Percentiles rank a stretch among this genome's conserved stretches.
Conservation (phyloP, 1,140 invertebrate species). For the Tetragonula clypearis region DNA sequence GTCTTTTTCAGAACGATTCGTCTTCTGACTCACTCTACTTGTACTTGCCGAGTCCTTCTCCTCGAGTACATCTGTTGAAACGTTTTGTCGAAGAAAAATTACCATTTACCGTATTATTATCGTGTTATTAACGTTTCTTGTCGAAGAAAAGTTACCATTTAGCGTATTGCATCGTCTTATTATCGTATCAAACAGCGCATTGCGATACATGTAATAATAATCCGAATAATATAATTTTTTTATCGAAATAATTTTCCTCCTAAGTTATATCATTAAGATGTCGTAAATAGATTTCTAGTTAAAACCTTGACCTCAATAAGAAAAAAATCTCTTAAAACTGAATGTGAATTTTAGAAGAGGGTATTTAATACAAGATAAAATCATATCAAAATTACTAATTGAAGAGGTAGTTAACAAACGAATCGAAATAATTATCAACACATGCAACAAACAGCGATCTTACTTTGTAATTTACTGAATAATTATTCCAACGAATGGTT, state of each 20-base stretch:
- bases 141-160: too few species aligned
- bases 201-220: background rate
- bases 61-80: background rate
- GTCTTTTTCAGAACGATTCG: conserved; percentile 19
- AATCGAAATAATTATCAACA: background rate
- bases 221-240: background rate
- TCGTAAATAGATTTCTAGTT: background rate
- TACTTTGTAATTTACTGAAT: background rate
- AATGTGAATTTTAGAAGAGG: background rate
- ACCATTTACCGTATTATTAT: background rate
- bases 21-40: conserved; percentile 10
- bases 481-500: background rate
- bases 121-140: too few species aligned
- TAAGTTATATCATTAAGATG: background rate
- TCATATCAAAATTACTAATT: background rate
- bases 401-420: background rate
- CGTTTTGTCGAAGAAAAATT: background rate
- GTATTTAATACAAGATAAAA: background rate
- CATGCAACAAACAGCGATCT: background rate
- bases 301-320: background rate
- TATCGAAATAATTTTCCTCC: background rate
- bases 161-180: too few species aligned
- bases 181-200: background rate
- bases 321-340: background rate
- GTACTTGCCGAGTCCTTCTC: too few species aligned